Percentiles rank a stretch among this genome's conserved stretches.
phyloP scores from a whole-genome alignment of 2,888 invertebrate genomes.

The Aelia acuminata region DNA sequence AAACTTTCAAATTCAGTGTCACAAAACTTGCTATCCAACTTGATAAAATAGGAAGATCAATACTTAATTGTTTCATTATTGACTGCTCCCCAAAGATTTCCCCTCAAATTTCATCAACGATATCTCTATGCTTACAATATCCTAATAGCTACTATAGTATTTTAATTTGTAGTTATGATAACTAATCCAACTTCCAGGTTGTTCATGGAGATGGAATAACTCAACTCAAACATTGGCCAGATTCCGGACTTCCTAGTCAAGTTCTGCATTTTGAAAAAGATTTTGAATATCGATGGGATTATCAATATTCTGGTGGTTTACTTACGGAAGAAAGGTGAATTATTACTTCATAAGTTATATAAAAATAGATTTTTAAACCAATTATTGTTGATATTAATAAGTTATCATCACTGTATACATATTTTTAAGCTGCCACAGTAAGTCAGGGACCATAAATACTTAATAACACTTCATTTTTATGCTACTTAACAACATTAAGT shows the following conservation, averaged over 20 bases:
- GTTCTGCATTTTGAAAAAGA: conserved; percentile 87
- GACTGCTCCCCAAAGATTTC: too few relatives aligned
- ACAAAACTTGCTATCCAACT: too few relatives aligned
- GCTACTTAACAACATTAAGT: too few relatives aligned
- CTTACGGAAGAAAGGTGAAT: conserved; percentile 80
- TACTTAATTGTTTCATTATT: too few relatives aligned
- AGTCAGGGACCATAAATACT: neutral
- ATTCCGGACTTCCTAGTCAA: conserved; percentile 84
- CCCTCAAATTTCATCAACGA: too few relatives aligned
- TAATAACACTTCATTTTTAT: too few relatives aligned
- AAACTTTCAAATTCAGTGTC: too few relatives aligned
- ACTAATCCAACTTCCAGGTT: conserved; percentile 69
- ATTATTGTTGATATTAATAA: neutral
- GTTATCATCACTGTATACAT: neutral
- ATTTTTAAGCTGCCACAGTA: neutral
- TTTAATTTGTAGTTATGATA: neutral
- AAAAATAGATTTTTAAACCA: too few relatives aligned
- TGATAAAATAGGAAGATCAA: too few relatives aligned
- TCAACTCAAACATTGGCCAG: conserved; percentile 84
- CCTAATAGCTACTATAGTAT: too few relatives aligned
- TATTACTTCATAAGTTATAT: neutral
- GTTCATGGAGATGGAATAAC: conserved; percentile 90
- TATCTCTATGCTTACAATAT: too few relatives aligned
- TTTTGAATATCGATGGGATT: conserved; percentile 90
- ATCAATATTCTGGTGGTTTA: conserved; percentile 84